Evolutionary conservation across 2,113 vertebrate genomes (phyloP), one percentile per base, ranked within the genome.

Genomic region (Rana temporaria): DNA sequence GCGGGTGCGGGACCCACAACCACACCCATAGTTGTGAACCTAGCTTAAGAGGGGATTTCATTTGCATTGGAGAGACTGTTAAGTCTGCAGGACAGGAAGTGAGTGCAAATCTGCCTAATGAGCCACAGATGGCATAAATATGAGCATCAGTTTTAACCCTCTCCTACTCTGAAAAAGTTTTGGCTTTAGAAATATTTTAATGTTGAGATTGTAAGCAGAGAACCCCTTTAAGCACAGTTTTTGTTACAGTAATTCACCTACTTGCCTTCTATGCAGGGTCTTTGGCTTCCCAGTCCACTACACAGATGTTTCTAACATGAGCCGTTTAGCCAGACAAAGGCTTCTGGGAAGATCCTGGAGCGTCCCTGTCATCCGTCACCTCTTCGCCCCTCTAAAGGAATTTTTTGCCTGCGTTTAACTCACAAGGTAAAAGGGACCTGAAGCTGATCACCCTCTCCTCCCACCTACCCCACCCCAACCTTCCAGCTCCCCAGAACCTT

Each of bases 251-350:
- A 48, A 12, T 62, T 22, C 18, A 12, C 63, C 22, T 6, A 2
- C 11, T 19, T 34, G 26, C 53, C 48, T 1, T 82, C 68, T 38
- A 86, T 66, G 91, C 96, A 96, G 94, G 91, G 98, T 73, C 97
- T 99, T 9, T 96, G 98, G 85, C 52, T 99, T 99, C 91, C 97
- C 98, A 14, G 97, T 98, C 90, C 97, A 99, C 92, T 99, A 99
- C 88, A 99, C 98, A 0, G 98, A 99, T 55, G 97, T 99, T 87
- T 99, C 98, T 90, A 99, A 99, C 94, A 99, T 99, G 98, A 99
- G 97, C 92, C 96, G 97, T 79, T 94, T 99, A 95, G 97, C 96
- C 63, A 95, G 97, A 89, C 98, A 99, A 93, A 95, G 97, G 94
- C 96, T 99, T 86, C 95, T 98, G 87, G 97, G 98, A 85, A 92